Base-by-base conservation (phyloP, 2,113 vertebrate species). In the Trachemys scripta region DNA sequence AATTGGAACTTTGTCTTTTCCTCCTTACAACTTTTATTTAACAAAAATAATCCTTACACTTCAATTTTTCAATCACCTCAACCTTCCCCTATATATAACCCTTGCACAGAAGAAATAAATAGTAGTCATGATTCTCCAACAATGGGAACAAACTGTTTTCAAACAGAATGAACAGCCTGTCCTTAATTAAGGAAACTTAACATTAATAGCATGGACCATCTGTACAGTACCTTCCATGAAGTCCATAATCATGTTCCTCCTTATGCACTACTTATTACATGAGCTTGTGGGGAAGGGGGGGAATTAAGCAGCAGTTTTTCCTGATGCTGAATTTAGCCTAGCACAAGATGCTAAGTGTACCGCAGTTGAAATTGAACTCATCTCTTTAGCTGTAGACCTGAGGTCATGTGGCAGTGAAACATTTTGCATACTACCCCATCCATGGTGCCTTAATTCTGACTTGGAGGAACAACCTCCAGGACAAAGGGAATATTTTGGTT, bases 11-110 rank as follows among this genome's bases (percentile, higher is more conserved):
- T 87, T 42, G 25, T 83, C 45, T 80, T 87, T 94, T 87, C 85
- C 57, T 92, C 90, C 84, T 95, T 65, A 53, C 80, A 93, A 53
- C 54, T 92, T 97, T 98, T 96, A 97, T 97, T 98, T 96, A 94
- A 85, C 91, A 97, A 94, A 96, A 97, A 96, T 91, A 97, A 95
- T 47, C 65, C 82, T 57, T 81, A 89, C 88, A 80, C 93, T 94
- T 86, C 82, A 94, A 31, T 35, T 88, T 93, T 83, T 80, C 75
- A 19, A 17, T 53, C 83, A 85, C 54, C 3, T 45, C 59, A 19
- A 14, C 31, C 88, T 92, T 88, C 92, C 80, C 27, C 65, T 90
- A 13, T 93, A 35, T n/a, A 4, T 69, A 53, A 54, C 35, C 69
- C 53, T 91, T 31, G 38, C 80, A 92, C 94, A 84, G 90, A 90